phyloP scores from a whole-genome alignment of 2,888 invertebrate genomes.

The Ellobium chinense region DNA sequence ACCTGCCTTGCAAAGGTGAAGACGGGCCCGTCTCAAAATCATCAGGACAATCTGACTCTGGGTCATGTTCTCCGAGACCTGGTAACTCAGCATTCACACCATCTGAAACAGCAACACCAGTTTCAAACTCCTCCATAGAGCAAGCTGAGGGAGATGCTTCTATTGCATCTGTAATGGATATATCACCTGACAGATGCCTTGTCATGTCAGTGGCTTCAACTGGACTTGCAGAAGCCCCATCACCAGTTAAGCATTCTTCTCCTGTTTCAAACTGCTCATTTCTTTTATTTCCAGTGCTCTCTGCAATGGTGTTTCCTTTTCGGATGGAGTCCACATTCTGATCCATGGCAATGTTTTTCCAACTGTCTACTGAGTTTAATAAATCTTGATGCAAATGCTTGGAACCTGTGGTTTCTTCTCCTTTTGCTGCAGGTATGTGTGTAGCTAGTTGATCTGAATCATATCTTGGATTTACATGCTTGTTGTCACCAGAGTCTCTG shows the following conservation, averaged over 20 bases:
- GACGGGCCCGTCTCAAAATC: background rate
- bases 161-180: background rate
- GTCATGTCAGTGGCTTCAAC: background rate
- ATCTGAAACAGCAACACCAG: too few species aligned
- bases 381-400: too few species aligned
- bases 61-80: background rate
- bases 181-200: background rate
- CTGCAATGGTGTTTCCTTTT: too few species aligned
- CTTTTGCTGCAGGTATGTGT: too few species aligned
- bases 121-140: background rate
- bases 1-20: background rate
- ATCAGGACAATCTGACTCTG: background rate
- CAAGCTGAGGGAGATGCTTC: background rate
- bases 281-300: too few species aligned
- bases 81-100: background rate
- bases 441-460: too few species aligned
- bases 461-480: background rate
- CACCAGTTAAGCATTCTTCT: too few species aligned
- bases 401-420: too few species aligned
- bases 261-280: too few species aligned
- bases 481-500: slow-evolving; percentile 8
- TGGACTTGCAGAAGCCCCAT: background rate
- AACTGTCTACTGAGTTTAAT: too few species aligned
- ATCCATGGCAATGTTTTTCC: too few species aligned
- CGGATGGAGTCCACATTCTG: too few species aligned